These are phyloP conservation scores for Orthonyx spaldingii DNA, from an alignment of 2,113 vertebrate species.

Conservation along the genomic window DNA sequence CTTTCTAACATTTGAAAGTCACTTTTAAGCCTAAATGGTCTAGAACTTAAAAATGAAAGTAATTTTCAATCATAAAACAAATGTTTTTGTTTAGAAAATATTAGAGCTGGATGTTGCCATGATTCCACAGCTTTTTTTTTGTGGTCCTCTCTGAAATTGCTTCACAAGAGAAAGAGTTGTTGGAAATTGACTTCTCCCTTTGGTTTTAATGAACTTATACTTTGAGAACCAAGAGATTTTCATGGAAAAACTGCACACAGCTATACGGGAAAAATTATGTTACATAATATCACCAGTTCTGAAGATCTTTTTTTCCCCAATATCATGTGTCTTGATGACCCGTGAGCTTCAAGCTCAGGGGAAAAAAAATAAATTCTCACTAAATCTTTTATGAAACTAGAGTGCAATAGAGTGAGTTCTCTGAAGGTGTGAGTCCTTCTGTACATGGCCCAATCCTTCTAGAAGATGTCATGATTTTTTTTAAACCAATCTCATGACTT, in stretches of 20 bases:
- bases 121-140: not conserved
- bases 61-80: conserved; percentile 29
- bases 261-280: not conserved
- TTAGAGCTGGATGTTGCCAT: not conserved
- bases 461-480: not conserved
- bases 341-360: not conserved
- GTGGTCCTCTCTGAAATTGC: not conserved
- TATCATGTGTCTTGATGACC: not conserved
- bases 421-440: not conserved
- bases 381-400: not conserved
- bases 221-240: not conserved
- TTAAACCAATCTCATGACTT: not conserved
- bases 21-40: not conserved
- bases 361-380: not conserved
- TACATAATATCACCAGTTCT: not conserved
- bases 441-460: not conserved
- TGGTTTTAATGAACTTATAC: not conserved
- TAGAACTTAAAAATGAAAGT: conserved; percentile 11
- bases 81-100: conserved; percentile 19
- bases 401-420: not conserved
- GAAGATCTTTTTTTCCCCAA: not conserved
- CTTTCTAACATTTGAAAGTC: not conserved
- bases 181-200: not conserved
- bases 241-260: not conserved
- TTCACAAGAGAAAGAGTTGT: not conserved